phyloP scores from a whole-genome alignment of 2,888 invertebrate genomes.

The Malachius bipustulatus region DNA sequence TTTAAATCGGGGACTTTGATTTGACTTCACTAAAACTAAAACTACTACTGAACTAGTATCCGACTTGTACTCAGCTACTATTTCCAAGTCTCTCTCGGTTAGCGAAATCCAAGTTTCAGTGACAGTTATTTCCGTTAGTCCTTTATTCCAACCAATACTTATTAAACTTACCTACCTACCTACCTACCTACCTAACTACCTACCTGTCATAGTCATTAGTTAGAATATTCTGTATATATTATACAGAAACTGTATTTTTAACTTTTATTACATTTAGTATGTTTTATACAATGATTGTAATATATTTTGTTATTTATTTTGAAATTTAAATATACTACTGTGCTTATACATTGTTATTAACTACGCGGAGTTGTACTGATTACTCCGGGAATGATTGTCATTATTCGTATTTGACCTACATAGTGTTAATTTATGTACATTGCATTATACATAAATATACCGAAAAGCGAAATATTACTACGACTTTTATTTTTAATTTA shows the following conservation, averaged over 20 bases:
- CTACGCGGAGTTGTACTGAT: conserved; percentile 27
- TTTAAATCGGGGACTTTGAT: no score
- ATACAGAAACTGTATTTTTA: conserved; percentile 33
- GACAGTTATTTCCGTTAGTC: conserved; percentile 30
- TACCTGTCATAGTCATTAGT: conserved; percentile 31
- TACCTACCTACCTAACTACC: background rate
- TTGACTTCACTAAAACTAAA: no score
- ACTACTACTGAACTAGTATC: no score
- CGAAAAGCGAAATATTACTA: conserved; percentile 25
- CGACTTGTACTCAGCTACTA: no score
- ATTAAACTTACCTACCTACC: conserved; percentile 10
- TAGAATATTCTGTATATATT: conserved; percentile 33
- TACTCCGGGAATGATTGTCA: conserved; percentile 37
- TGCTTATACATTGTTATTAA: conserved; percentile 29
- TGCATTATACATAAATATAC: conserved; percentile 37
- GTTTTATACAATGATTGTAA: conserved; percentile 36
- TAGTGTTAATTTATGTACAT: conserved; percentile 39
- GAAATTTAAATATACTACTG: conserved; percentile 31
- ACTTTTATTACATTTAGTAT: conserved; percentile 34
- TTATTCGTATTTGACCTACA: conserved; percentile 36
- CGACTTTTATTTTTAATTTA: background rate
- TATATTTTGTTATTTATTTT: conserved; percentile 37
- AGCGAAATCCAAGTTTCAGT: conserved; percentile 26
- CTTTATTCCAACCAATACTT: conserved; percentile 17
- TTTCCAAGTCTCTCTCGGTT: conserved; percentile 28